Percentiles rank a stretch among this genome's conserved stretches.
These are phyloP conservation scores for Orchestia grillus DNA, from an alignment of 1,140 invertebrate genomes.

Conservation along the genomic window DNA sequence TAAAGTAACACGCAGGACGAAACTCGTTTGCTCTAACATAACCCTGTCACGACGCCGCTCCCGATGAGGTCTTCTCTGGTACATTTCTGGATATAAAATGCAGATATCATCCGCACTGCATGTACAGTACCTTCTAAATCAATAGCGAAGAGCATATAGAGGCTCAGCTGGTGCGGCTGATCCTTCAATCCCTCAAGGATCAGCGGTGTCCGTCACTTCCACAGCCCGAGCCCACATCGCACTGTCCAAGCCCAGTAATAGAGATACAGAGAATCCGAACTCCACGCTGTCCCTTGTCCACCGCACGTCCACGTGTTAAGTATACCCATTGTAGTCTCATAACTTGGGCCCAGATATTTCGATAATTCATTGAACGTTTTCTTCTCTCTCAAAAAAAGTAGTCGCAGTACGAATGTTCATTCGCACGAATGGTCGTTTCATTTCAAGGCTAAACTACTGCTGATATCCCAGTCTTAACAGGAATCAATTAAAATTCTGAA, in stretches of 20 bases:
- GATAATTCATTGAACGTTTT: neutral
- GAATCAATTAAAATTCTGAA: too few relatives aligned
- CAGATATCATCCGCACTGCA: neutral
- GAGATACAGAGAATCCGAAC: neutral
- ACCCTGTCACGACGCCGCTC: neutral
- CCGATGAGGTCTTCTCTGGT: neutral
- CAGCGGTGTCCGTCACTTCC: neutral
- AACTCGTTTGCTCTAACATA: neutral
- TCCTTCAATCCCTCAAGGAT: neutral
- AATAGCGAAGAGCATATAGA: neutral
- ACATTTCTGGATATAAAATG: neutral
- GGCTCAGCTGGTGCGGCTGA: neutral
- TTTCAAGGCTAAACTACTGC: neutral
- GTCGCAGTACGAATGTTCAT: neutral
- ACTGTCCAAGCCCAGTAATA: neutral
- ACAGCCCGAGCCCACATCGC: neutral
- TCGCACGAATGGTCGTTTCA: neutral
- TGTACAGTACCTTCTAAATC: neutral
- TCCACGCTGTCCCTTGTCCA: neutral
- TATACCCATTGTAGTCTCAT: neutral
- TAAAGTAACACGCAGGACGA: neutral
- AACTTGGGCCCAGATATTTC: neutral
- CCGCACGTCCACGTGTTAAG: neutral
- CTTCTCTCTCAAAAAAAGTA: neutral
- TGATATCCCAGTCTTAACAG: neutral